Base-by-base conservation (phyloP, 2,888 invertebrate genomes). In the Atrina japonica region DNA sequence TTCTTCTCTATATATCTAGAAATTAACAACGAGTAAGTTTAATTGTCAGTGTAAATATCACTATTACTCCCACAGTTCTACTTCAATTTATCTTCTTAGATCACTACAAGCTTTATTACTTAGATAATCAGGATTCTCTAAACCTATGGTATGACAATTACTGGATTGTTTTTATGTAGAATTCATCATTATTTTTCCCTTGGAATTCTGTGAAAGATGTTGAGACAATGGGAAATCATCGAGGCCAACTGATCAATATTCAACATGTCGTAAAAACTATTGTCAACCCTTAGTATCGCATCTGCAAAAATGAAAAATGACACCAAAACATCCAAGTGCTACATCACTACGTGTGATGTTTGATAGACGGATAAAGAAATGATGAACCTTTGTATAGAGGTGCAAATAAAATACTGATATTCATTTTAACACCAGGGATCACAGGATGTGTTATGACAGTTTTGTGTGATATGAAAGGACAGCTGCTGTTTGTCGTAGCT, bases 201-300 rank as follows among this genome's bases (percentile, higher is more conserved):
- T 25, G 3, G 5, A 23, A 25, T 25, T 18, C 18, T 25, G 23
- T 23, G 52, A 9, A 52, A 25, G 52, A 52, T 5, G 11, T 16
- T 3, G 21, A 25, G 25, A 52, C 52, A 52, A 52, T 52, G 27
- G 52, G 6, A 16, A 25, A 35, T 52, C 21, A 52, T 9, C 21
- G 7, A n/a, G 21, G 25, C 25, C 52, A 23, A 16, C 52, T 11
- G 52, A 52, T 52, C 52, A 25, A 52, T 52, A 52, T 25, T 52
- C 52, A 14, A 25, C 25, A 25, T 52, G 52, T 25, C 27, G 52
- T 52, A 21, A 52, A 52, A 52, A 14, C 23, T 23, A 52, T 52
- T 52, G 52, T 52, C 27, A 52, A 23, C 25, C 27, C 25, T 6
- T 52, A 18, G 16, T 52, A 7, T 52, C 25, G 18, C 52, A 52